These are phyloP conservation scores for Vidua macroura DNA, from an alignment of 2,113 vertebrate genomes.

Conservation along the genomic window DNA sequence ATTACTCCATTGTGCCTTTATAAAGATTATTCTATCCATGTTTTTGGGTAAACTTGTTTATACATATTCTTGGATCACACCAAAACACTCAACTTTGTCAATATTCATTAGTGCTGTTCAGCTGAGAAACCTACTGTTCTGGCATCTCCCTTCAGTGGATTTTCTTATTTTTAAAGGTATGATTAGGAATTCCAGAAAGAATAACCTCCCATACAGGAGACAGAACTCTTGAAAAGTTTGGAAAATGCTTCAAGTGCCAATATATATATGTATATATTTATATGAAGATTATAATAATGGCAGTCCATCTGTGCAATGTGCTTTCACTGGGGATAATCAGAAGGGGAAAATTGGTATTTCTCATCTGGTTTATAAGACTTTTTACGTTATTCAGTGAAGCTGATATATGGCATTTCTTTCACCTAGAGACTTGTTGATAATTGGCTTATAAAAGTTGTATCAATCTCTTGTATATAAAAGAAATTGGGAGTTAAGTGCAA, in stretches of 20 bases:
- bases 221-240: background rate
- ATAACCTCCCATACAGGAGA: background rate
- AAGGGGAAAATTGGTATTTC: background rate
- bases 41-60: background rate
- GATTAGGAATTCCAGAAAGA: background rate
- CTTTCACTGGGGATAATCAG: background rate
- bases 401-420: background rate
- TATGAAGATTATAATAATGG: background rate
- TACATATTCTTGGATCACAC: background rate
- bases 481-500: background rate
- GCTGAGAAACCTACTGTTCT: background rate
- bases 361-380: background rate
- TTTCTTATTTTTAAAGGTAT: background rate
- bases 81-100: background rate
- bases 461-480: background rate
- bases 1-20: accelerated
- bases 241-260: background rate
- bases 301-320: background rate
- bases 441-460: background rate
- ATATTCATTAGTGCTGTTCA: background rate
- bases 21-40: background rate
- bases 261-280: background rate
- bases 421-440: background rate
- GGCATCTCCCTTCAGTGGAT: background rate
- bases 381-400: accelerated